Percentiles rank a stretch among this genome's conserved stretches.
Conservation (phyloP, 2,113 vertebrate genomes). For the Proteles cristata region DNA sequence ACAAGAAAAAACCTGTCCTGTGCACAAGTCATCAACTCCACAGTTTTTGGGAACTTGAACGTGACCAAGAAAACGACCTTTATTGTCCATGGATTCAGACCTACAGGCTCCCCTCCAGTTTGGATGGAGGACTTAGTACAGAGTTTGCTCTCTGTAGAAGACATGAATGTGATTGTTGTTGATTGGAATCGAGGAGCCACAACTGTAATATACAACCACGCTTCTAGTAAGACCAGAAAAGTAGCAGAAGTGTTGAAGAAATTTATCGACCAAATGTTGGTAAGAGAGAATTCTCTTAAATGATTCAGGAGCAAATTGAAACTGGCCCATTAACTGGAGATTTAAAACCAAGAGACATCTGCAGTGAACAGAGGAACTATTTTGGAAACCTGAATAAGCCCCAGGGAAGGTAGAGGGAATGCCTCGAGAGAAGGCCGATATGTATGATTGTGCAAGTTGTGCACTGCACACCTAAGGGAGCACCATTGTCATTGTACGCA, state of each 20-base stretch:
- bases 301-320: neutral
- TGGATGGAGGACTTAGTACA: slow-evolving; percentile 90
- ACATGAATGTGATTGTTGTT: slow-evolving; percentile 93
- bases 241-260: slow-evolving; percentile 91
- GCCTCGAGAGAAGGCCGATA: neutral
- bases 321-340: neutral
- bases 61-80: slow-evolving; percentile 90
- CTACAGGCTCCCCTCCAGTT: slow-evolving; percentile 91
- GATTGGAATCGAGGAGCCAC: slow-evolving; percentile 97
- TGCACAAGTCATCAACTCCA: slow-evolving; percentile 84
- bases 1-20: slow-evolving; percentile 88
- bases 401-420: neutral
- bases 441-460: neutral
- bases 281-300: slow-evolving; percentile 78
- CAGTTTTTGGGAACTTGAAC: slow-evolving; percentile 85
- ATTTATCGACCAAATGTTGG: slow-evolving; percentile 91
- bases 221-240: slow-evolving; percentile 87
- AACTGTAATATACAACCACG: slow-evolving; percentile 90
- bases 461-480: too few relatives aligned
- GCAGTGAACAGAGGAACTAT: neutral
- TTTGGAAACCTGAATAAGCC: neutral
- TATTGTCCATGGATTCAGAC: slow-evolving; percentile 93
- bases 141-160: slow-evolving; percentile 87
- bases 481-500: neutral
- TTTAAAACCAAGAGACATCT: neutral